Conservation (phyloP, 2,113 vertebrate genomes). For the Rynchops niger region DNA sequence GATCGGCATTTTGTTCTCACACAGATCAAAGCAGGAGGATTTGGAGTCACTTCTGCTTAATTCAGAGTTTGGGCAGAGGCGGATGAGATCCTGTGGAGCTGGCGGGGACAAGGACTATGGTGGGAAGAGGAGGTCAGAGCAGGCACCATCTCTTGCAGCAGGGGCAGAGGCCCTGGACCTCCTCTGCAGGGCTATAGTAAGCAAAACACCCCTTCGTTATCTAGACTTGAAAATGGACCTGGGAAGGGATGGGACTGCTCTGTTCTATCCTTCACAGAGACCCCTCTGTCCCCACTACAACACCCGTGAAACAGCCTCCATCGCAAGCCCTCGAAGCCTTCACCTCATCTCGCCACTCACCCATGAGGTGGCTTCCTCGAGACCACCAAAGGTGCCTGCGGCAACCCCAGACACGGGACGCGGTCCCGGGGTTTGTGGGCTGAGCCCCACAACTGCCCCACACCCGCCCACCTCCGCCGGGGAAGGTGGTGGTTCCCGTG, state of each 20-base stretch:
- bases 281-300: neutral
- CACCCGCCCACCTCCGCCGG: neutral
- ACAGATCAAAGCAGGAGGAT: neutral
- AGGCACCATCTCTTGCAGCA: neutral
- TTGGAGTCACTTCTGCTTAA: neutral
- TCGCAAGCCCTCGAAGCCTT: neutral
- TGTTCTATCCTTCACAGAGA: accelerated
- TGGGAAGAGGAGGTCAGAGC: neutral
- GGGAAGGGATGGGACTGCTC: neutral
- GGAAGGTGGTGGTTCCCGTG: neutral
- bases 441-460: neutral
- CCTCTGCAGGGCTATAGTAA: neutral
- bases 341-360: neutral
- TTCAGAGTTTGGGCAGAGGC: neutral
- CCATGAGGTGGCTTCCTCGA: neutral
- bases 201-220: neutral
- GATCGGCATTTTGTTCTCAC: neutral
- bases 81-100: neutral
- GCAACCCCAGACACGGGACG: accelerated
- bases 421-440: neutral
- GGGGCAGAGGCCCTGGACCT: neutral
- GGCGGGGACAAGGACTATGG: neutral
- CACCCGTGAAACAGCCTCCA: neutral
- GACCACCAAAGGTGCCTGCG: neutral
- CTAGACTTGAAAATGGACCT: neutral